Percentiles rank a stretch among this genome's conserved stretches.
Evolutionary conservation across 2,113 vertebrate genomes (phyloP).

Genomic region (Chlamydotis undulata): DNA sequence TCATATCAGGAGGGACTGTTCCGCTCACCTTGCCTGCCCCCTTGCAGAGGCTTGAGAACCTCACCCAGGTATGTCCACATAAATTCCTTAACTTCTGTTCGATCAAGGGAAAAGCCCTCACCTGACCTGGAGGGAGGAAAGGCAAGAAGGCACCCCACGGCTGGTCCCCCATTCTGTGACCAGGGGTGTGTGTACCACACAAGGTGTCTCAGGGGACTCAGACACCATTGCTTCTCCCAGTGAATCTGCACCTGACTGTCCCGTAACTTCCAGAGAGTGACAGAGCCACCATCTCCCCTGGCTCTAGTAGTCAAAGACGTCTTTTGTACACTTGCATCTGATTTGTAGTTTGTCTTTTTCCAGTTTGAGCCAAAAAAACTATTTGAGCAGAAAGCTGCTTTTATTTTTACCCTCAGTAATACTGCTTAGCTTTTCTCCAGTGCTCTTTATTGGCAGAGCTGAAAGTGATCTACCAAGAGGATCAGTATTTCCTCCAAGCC

Average conservation of each 20-base stretch:
- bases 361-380: not conserved
- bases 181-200: not conserved
- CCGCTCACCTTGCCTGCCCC: slow-evolving; percentile 15
- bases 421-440: not conserved
- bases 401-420: not conserved
- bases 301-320: not conserved
- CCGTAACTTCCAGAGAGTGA: not conserved
- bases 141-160: not conserved
- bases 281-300: not conserved
- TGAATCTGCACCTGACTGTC: not conserved
- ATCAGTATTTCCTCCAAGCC: not conserved
- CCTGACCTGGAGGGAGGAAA: not conserved
- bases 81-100: not conserved
- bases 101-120: not conserved
- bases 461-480: not conserved
- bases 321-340: not conserved
- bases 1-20: not conserved
- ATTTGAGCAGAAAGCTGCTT: not conserved
- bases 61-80: not conserved
- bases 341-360: not conserved
- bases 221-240: not conserved
- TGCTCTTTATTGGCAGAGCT: not conserved
- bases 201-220: not conserved
- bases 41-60: not conserved
- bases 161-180: fast-evolving